These are phyloP conservation scores for Leucophenga maculata DNA, from an alignment of 2,888 invertebrate species.

Conservation along the genomic window DNA sequence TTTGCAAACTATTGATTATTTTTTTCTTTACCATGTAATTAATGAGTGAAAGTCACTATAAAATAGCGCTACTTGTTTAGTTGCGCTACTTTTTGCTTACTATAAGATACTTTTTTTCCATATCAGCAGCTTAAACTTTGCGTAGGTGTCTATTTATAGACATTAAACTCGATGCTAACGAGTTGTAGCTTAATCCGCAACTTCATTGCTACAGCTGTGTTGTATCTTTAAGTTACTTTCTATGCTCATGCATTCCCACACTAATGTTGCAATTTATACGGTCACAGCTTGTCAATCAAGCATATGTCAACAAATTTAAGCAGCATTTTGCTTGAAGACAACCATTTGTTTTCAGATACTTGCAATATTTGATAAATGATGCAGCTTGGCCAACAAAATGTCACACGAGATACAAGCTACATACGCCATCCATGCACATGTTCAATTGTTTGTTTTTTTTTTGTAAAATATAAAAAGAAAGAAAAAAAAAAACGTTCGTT, in stretches of 20 bases:
- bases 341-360: not conserved
- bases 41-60: constrained; percentile 12
- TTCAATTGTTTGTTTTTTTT: constrained; percentile 18
- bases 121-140: too few species aligned
- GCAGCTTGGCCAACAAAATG: constrained; percentile 15
- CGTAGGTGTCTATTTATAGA: too few species aligned
- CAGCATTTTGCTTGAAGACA: not conserved
- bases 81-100: not conserved
- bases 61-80: not conserved
- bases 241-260: not conserved
- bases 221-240: constrained; percentile 16
- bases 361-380: constrained; percentile 27
- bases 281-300: constrained; percentile 27
- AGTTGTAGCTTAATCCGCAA: not conserved
- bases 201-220: not conserved
- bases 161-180: too few species aligned
- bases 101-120: not conserved
- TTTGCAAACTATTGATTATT: not conserved
- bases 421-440: not conserved
- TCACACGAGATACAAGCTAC: constrained; percentile 10
- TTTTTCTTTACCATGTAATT: too few species aligned
- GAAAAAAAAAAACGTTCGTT: too few species aligned
- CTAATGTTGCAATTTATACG: constrained; percentile 7
- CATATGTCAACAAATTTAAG: constrained; percentile 20
- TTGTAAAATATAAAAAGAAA: too few species aligned